Evolutionary conservation across 2,113 vertebrate species (phyloP).

Genomic region (Hippolais icterina): DNA sequence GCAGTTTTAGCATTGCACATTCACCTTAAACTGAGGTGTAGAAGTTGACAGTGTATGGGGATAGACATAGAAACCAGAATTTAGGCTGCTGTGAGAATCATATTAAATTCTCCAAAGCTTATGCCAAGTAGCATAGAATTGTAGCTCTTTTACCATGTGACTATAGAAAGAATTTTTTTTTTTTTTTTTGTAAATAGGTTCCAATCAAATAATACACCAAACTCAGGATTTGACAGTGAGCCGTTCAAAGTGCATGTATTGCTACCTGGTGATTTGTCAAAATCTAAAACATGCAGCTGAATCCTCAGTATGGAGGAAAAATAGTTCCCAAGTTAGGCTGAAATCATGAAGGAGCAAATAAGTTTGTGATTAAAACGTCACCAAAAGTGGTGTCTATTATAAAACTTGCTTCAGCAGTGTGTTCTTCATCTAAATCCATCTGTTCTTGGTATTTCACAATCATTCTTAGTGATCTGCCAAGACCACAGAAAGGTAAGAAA

Average conservation of each 20-base stretch:
- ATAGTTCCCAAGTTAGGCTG: background rate
- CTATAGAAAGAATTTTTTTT: background rate
- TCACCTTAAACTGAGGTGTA: background rate
- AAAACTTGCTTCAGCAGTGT: background rate
- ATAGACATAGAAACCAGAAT: background rate
- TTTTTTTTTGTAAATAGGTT: background rate
- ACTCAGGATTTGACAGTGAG: background rate
- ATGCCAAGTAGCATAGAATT: background rate
- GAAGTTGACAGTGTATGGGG: background rate
- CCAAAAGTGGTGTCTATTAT: rapidly evolving
- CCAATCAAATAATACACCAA: background rate
- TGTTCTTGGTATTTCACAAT: background rate
- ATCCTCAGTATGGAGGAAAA: background rate
- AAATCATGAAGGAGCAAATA: background rate
- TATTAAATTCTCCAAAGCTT: background rate
- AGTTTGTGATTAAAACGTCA: background rate
- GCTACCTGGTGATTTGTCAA: background rate
- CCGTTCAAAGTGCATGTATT: background rate
- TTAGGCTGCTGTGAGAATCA: background rate
- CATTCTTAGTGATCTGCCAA: background rate
- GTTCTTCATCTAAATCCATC: background rate
- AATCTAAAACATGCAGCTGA: background rate
- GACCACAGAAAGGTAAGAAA: background rate
- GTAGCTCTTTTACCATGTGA: background rate
- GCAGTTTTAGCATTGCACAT: background rate